These are phyloP conservation scores for Gymnoscelis rufifasciata DNA, from an alignment of 2,888 invertebrate genomes.

Conservation along the genomic window DNA sequence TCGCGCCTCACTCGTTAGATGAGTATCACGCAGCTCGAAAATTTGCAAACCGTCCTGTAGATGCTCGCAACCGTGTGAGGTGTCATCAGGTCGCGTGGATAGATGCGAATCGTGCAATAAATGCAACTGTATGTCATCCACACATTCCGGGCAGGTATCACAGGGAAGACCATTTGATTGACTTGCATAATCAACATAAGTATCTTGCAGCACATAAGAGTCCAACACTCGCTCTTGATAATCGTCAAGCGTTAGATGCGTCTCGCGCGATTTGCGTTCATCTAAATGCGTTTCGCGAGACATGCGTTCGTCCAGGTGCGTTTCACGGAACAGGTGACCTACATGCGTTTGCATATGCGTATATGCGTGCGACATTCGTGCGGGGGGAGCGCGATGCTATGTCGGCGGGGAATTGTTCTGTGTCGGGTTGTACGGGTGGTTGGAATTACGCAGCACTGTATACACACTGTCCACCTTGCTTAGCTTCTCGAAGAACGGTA, in stretches of 20 bases:
- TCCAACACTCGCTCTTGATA: not conserved
- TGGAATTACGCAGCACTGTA: conserved; percentile 94
- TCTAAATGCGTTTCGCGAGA: not conserved
- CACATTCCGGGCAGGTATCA: not conserved
- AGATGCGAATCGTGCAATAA: conserved; percentile 4
- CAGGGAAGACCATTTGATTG: not conserved
- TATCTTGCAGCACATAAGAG: conserved; percentile 1
- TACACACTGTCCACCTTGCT: conserved; percentile 98
- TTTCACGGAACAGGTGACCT: too few relatives aligned
- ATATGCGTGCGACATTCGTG: conserved; percentile 20
- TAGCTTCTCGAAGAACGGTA: conserved; percentile 98
- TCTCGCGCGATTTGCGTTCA: conserved; percentile 1
- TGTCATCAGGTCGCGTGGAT: not conserved
- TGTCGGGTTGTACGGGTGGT: conserved; percentile 87
- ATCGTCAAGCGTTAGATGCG: not conserved
- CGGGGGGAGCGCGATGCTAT: conserved; percentile 47
- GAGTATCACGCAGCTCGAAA: conserved; percentile 7
- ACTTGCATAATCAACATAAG: conserved; percentile 2
- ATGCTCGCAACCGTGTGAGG: not conserved
- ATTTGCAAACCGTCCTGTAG: conserved; percentile 1
- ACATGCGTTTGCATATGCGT: too few relatives aligned
- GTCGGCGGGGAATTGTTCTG: conserved; percentile 64
- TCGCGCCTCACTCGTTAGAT: conserved; percentile 1
- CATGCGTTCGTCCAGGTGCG: not conserved
- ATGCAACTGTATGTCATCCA: conserved; percentile 1